phyloP scores from a whole-genome alignment of 2,888 invertebrate species.

The Plebejus melissa region DNA sequence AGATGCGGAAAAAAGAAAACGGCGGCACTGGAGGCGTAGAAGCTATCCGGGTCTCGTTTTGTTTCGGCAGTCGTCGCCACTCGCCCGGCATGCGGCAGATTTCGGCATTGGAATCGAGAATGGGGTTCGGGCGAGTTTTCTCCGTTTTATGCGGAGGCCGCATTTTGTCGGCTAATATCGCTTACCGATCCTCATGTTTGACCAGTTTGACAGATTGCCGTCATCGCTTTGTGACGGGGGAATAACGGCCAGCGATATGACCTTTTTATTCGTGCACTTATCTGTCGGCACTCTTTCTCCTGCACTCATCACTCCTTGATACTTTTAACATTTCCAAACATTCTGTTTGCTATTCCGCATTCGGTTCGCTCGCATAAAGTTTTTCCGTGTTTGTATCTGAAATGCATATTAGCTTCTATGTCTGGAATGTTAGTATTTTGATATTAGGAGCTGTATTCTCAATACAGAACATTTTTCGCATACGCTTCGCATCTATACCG shows the following conservation, averaged over 20 bases:
- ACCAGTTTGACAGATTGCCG: slow-evolving; percentile 76
- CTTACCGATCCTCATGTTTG: slow-evolving; percentile 66
- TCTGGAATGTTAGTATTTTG: slow-evolving; percentile 8
- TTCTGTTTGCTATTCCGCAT: slow-evolving; percentile 15
- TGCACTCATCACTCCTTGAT: slow-evolving; percentile 15
- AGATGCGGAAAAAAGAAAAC: slow-evolving; percentile 68
- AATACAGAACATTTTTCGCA: background rate
- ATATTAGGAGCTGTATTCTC: slow-evolving; percentile 3
- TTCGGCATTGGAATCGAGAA: slow-evolving; percentile 49
- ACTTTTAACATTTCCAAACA: slow-evolving; percentile 20
- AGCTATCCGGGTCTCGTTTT: slow-evolving; percentile 72
- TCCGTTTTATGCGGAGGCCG: slow-evolving; percentile 45
- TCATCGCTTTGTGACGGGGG: slow-evolving; percentile 70
- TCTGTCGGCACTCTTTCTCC: slow-evolving; percentile 66
- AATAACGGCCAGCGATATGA: slow-evolving; percentile 68
- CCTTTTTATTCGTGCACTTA: slow-evolving; percentile 70
- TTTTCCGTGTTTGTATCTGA: slow-evolving; percentile 10
- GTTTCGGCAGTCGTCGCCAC: slow-evolving; percentile 51
- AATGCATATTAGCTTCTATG: slow-evolving; percentile 16
- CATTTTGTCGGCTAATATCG: slow-evolving; percentile 57
- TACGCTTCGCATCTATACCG: background rate
- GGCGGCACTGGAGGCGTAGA: slow-evolving; percentile 53
- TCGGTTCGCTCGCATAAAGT: slow-evolving; percentile 4
- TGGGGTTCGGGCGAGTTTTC: slow-evolving; percentile 44
- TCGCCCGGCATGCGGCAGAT: slow-evolving; percentile 48